phyloP scores from a whole-genome alignment of 2,113 vertebrate genomes.

The Illadopsis cleaveri region DNA sequence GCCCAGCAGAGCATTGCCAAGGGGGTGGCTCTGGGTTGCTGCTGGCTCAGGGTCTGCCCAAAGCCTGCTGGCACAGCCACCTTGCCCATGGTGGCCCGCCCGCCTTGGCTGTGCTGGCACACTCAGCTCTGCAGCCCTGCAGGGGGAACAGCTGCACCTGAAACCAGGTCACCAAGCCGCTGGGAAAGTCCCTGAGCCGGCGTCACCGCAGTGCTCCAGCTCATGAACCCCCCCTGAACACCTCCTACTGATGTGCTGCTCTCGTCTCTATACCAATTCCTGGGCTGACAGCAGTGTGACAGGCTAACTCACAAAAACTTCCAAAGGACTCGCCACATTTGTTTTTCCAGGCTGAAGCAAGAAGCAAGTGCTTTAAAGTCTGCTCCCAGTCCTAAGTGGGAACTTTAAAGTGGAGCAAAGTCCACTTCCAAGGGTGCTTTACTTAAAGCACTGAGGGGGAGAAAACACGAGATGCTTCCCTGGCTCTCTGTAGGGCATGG shows the following conservation, averaged over 20 bases:
- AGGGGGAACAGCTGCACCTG: not conserved
- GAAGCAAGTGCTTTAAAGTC: not conserved
- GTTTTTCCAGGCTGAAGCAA: slow-evolving; percentile 4
- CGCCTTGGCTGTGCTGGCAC: rapidly evolving
- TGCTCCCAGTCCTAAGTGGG: not conserved
- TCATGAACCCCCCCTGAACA: not conserved
- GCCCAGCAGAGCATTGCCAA: rapidly evolving
- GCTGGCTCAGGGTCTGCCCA: not conserved
- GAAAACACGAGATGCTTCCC: not conserved
- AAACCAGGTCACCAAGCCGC: slow-evolving; percentile 30
- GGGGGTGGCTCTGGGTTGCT: not conserved
- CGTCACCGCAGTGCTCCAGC: not conserved
- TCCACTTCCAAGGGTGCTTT: not conserved
- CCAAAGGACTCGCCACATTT: not conserved
- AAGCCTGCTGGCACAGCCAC: not conserved
- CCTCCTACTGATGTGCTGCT: not conserved
- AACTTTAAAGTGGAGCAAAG: not conserved
- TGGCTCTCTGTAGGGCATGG: rapidly evolving
- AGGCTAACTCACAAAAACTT: not conserved
- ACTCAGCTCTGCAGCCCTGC: not conserved
- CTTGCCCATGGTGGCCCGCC: not conserved
- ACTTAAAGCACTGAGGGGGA: not conserved
- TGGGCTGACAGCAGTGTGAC: not conserved
- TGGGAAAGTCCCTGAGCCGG: not conserved
- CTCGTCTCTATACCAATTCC: not conserved